These are phyloP conservation scores for Drosophila varians DNA, from an alignment of 1,140 invertebrate genomes.

Conservation along the genomic window DNA sequence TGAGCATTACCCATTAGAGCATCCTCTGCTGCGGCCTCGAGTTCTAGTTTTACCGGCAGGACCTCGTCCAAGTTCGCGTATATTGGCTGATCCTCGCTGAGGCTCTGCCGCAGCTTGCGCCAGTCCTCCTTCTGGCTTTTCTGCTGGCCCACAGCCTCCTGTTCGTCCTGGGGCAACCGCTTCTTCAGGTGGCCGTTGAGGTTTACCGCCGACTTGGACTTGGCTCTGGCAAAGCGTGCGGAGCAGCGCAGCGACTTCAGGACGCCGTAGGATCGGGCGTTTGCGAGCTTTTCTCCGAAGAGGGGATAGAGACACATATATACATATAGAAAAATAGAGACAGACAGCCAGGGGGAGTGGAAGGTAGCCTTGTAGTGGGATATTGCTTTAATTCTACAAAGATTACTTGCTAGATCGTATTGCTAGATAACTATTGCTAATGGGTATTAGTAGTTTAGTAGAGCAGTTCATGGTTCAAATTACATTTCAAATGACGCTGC, in stretches of 20 bases:
- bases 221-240: constrained; percentile 63
- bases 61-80: constrained; percentile 64
- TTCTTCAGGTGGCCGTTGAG: constrained; percentile 64
- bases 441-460: not conserved
- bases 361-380: not conserved
- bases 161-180: constrained; percentile 50
- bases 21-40: constrained; percentile 42
- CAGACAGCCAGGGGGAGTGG: not conserved
- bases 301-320: not conserved
- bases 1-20: constrained; percentile 72
- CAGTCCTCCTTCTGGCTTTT: constrained; percentile 9
- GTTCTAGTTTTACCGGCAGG: constrained; percentile 13
- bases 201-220: constrained; percentile 72
- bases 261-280: constrained; percentile 68
- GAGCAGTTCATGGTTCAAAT: too few species aligned
- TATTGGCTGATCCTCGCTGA: constrained; percentile 46
- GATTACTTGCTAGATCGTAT: constrained; percentile 20
- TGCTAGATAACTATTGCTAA: constrained; percentile 4
- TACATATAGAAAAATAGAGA: constrained; percentile 18
- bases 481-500: too few species aligned
- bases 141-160: not conserved
- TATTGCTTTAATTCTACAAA: constrained; percentile 1
- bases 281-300: constrained; percentile 58
- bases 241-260: constrained; percentile 67
- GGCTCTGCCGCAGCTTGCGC: constrained; percentile 26